Evolutionary conservation across 2,888 invertebrate genomes (phyloP), one percentile per base, ranked within the genome.

Genomic region (Ellobium chinense): DNA sequence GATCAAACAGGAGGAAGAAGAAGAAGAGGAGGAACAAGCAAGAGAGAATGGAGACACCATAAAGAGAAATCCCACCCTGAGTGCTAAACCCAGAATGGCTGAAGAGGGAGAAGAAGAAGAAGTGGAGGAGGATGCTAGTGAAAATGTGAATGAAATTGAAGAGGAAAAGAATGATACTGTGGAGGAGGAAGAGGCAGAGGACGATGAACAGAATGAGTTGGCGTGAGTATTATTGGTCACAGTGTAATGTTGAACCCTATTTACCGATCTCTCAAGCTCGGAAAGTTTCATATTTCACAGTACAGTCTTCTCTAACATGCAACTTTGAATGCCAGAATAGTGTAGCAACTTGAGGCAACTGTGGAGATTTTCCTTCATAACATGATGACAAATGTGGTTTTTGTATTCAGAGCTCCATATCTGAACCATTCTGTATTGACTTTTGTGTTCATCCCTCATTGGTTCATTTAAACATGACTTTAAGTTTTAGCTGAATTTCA

Each of bases 101-200:
- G 74, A 80, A 29, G 56, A 31, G 29, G 60, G 31, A 14, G 73
- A 27, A 5, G 74, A 24, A n/a, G 78, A 79, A 60, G 39, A 39
- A 29, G 68, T 68, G 2, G 74, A 62, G 31, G 63, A 62, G 58
- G 73, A 77, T 7, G 37, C 24, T 46, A 37, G 56, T 14, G 72
- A 66, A 29, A 70, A 27, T 4, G 34, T 2, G 18, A 54, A 66
- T 12, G 56, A 58, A 14, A 7, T 65, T 31, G 73, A 78, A 46
- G 69, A 75, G 3, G 69, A 76, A 60, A 36, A 46, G 31, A 58
- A 54, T 36, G 63, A 56, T 65, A 39, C 39, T n/a, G 69, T 63
- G 14, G 74, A 36, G 37, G 78, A 78, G 12, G 81, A 81, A 29
- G 73, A 83, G 0, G 69, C 69, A 37, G 62, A 74, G 7, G 73